phyloP scores from a whole-genome alignment of 2,888 invertebrate genomes.

The Dolichopus griseipennis region DNA sequence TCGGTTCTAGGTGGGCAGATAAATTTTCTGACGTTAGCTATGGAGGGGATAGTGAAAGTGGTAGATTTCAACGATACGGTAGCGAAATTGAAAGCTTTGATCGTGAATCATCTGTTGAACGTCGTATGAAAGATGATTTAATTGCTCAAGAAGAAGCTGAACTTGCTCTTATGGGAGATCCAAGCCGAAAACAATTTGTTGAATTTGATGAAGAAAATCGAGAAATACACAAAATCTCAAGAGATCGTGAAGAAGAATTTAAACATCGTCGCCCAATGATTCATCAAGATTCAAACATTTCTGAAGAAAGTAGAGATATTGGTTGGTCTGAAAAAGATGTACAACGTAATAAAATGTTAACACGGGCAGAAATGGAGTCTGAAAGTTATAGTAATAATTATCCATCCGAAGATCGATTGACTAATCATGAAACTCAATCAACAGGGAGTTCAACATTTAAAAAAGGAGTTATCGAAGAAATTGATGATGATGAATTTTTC shows the following conservation, averaged over 20 bases:
- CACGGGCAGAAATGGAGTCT: slow-evolving; percentile 35
- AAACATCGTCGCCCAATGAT: slow-evolving; percentile 38
- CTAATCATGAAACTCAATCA: slow-evolving; percentile 49
- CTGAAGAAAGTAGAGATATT: slow-evolving; percentile 41
- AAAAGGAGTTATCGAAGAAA: slow-evolving; percentile 69
- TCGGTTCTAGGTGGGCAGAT: slow-evolving; percentile 48
- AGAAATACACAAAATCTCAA: slow-evolving; percentile 46
- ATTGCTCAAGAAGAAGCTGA: slow-evolving; percentile 40
- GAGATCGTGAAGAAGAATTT: slow-evolving; percentile 39
- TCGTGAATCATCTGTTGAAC: slow-evolving; percentile 41
- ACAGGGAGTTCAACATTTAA: slow-evolving; percentile 53
- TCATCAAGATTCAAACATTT: slow-evolving; percentile 43
- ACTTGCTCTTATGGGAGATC: slow-evolving; percentile 38
- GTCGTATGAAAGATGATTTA: slow-evolving; percentile 41
- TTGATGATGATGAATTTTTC: slow-evolving; percentile 81
- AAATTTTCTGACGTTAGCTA: slow-evolving; percentile 44
- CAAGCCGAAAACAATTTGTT: slow-evolving; percentile 50
- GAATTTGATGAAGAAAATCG: slow-evolving; percentile 50
- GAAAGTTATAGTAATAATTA: slow-evolving; percentile 37
- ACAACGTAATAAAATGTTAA: slow-evolving; percentile 37
- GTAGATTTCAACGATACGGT: slow-evolving; percentile 38
- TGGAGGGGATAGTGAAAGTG: slow-evolving; percentile 46
- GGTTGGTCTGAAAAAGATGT: slow-evolving; percentile 44
- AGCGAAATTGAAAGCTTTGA: slow-evolving; percentile 43
- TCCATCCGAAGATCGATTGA: slow-evolving; percentile 29